These are phyloP conservation scores for Amiota minor DNA, from an alignment of 2,888 invertebrate species.

Conservation along the genomic window DNA sequence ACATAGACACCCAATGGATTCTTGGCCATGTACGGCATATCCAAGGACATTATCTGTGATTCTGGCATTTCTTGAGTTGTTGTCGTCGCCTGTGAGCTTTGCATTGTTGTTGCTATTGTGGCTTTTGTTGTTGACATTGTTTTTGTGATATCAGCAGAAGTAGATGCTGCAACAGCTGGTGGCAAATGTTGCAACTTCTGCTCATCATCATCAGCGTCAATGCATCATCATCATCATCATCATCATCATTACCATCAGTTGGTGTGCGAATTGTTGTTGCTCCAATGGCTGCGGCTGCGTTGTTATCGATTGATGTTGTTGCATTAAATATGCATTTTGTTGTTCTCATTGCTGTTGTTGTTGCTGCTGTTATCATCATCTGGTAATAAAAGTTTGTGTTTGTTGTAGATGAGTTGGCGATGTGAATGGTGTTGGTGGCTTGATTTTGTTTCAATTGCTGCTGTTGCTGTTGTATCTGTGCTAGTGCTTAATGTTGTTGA, in stretches of 20 bases:
- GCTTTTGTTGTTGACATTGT: conserved; percentile 3
- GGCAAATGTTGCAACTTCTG: conserved; percentile 30
- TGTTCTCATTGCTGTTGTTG: conserved; percentile 1
- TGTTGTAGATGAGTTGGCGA: conserved; percentile 42
- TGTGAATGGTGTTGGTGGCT: conserved; percentile 43
- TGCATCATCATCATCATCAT: conserved; percentile 30
- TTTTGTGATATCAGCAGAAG: conserved; percentile 36
- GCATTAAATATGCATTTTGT: background rate
- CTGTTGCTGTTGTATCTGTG: conserved; percentile 13
- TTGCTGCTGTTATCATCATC: conserved; percentile 51
- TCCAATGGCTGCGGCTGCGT: background rate
- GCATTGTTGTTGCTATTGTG: background rate
- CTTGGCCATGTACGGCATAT: conserved; percentile 42
- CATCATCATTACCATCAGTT: conserved; percentile 16
- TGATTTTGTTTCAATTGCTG: conserved; percentile 37
- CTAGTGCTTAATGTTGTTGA: conserved; percentile 25
- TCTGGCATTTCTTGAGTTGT: conserved; percentile 29
- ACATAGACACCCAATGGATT: conserved; percentile 64
- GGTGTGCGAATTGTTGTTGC: background rate
- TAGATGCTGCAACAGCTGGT: conserved; percentile 56
- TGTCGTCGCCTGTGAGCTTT: conserved; percentile 27
- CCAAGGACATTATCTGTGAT: conserved; percentile 31
- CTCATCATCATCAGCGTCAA: conserved; percentile 23
- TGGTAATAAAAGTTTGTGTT: conserved; percentile 63
- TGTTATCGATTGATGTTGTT: conserved; percentile 28